Evolutionary conservation across 1,140 invertebrate species (phyloP).

Genomic region (Elymnias hypermnestra): DNA sequence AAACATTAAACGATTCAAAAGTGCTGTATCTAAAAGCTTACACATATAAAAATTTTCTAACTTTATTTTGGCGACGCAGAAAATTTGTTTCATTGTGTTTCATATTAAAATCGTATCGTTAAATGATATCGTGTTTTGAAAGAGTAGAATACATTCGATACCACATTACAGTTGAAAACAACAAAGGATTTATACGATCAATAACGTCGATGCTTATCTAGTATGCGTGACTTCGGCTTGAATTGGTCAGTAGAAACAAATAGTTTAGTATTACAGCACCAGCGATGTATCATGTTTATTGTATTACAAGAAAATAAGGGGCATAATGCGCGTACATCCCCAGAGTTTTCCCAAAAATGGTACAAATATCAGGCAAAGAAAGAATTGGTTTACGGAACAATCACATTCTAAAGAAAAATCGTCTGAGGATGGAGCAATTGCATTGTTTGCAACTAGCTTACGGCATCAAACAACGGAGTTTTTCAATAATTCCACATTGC

Average conservation of each 20-base stretch:
- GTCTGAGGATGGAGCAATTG: conserved; percentile 31
- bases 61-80: too few species aligned
- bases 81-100: too few species aligned
- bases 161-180: too few species aligned
- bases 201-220: conserved; percentile 45
- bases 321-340: conserved; percentile 49
- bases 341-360: conserved; percentile 26
- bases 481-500: conserved; percentile 83
- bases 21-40: too few species aligned
- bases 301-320: neutral
- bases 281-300: neutral
- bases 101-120: too few species aligned
- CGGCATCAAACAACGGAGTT: conserved; percentile 81
- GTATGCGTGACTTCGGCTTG: conserved; percentile 26
- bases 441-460: conserved; percentile 76
- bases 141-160: too few species aligned
- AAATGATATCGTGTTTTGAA: too few species aligned
- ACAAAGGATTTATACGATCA: too few species aligned
- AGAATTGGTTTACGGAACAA: conserved; percentile 20
- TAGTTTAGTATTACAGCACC: conserved; percentile 2
- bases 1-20: too few species aligned
- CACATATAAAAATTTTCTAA: too few species aligned
- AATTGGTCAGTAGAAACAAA: too few species aligned
- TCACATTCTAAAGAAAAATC: conserved; percentile 14
- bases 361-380: conserved; percentile 18